These are phyloP conservation scores for Hypomecis atomaria DNA, from an alignment of 2,888 invertebrate genomes.

Conservation along the genomic window DNA sequence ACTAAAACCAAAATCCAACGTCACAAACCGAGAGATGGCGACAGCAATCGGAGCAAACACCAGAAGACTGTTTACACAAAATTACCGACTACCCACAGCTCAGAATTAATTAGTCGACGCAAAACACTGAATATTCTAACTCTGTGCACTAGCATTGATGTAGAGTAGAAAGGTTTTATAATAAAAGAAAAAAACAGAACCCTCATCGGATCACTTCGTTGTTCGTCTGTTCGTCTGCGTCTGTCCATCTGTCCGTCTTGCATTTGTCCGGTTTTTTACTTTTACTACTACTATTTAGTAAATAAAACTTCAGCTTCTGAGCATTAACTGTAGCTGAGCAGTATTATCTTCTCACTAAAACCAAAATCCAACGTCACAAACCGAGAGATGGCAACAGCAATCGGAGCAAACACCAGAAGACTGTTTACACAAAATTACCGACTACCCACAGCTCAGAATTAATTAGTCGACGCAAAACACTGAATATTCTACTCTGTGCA, in stretches of 20 bases:
- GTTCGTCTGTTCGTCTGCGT: too few relatives aligned
- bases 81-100: conserved; percentile 49
- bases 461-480: conserved; percentile 61
- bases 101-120: conserved; percentile 59
- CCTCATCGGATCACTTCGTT: too few relatives aligned
- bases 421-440: conserved; percentile 51
- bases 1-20: not conserved
- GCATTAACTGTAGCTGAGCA: not conserved
- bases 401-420: conserved; percentile 40
- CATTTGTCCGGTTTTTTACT: too few relatives aligned
- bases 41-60: conserved; percentile 34
- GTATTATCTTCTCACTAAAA: not conserved
- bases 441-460: conserved; percentile 53
- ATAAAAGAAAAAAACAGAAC: too few relatives aligned
- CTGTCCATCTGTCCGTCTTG: too few relatives aligned
- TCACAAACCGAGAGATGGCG: conserved; percentile 10
- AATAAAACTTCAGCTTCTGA: too few relatives aligned
- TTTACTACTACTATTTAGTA: too few relatives aligned
- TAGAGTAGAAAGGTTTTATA: conserved; percentile 19
- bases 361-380: conserved; percentile 4
- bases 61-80: conserved; percentile 50
- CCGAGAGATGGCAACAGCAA: conserved; percentile 21
- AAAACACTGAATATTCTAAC: conserved; percentile 55
- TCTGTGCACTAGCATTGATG: conserved; percentile 30
- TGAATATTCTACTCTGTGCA: conserved; percentile 47